Percentiles rank a stretch among this genome's conserved stretches.
These are phyloP conservation scores for Amphipyra tragopoginis DNA, from an alignment of 2,888 invertebrate species.

Conservation along the genomic window DNA sequence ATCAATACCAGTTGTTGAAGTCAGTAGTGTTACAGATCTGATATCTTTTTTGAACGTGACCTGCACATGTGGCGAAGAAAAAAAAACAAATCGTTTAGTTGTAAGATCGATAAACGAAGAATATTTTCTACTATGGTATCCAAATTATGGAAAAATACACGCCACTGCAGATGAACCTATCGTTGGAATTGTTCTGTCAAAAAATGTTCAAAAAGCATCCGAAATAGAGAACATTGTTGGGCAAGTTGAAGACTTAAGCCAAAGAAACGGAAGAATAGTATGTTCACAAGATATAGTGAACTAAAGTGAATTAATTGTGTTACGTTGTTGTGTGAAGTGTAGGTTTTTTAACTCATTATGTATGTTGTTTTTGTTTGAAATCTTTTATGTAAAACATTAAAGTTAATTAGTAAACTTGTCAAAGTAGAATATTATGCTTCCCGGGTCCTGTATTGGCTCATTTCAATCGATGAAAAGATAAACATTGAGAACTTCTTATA, in stretches of 20 bases:
- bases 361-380: too few species aligned
- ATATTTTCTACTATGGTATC: too few species aligned
- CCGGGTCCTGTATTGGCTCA: too few species aligned
- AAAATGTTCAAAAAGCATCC: not conserved
- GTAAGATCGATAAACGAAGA: not conserved
- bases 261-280: not conserved
- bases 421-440: too few species aligned
- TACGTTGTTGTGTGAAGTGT: too few species aligned
- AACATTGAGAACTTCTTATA: too few species aligned
- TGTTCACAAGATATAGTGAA: not conserved
- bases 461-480: too few species aligned
- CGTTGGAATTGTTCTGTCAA: not conserved
- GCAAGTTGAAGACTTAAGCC: not conserved
- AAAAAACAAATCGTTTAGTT: not conserved
- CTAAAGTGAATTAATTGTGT: too few species aligned
- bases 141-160: not conserved
- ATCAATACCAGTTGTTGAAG: not conserved
- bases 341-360: too few species aligned
- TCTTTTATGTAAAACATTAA: too few species aligned
- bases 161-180: not conserved
- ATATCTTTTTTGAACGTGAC: not conserved
- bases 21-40: not conserved
- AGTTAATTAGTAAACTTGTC: too few species aligned
- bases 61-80: not conserved
- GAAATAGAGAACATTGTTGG: constrained; percentile 1